Conservation (phyloP, 2,797 vertebrate species). For the Gobio occitaniae region DNA sequence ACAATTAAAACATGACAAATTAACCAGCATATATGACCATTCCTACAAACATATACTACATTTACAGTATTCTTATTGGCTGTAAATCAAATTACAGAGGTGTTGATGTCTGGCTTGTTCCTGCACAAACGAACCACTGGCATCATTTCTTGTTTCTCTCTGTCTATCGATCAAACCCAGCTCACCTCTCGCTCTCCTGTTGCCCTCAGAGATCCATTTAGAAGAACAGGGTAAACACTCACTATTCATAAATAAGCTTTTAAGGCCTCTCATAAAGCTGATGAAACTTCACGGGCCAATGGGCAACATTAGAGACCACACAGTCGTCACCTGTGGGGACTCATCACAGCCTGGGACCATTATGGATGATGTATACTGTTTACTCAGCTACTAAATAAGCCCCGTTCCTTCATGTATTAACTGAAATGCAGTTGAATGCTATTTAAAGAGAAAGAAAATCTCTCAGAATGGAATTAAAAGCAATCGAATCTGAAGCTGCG, state of each 20-base stretch:
- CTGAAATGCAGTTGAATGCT: constrained; percentile 42
- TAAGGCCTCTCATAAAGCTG: constrained; percentile 76
- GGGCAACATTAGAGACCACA: constrained; percentile 67
- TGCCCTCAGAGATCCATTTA: constrained; percentile 69
- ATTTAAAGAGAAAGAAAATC: constrained; percentile 33
- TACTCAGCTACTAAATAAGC: constrained; percentile 42
- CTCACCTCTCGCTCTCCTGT: constrained; percentile 48
- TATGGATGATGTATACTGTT: constrained; percentile 26
- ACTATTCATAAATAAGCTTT: constrained; percentile 77
- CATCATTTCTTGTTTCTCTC: constrained; percentile 28
- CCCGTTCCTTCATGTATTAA: constrained; percentile 28
- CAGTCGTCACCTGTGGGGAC: constrained; percentile 53
- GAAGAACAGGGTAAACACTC: constrained; percentile 75
- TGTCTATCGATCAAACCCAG: constrained; percentile 14
- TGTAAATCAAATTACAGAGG: not conserved
- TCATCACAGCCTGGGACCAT: constrained; percentile 36
- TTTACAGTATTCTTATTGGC: not conserved
- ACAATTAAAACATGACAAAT: not conserved
- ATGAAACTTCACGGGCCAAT: constrained; percentile 70
- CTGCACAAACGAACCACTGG: not conserved
- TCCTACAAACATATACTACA: not conserved
- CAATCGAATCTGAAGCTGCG: constrained; percentile 23
- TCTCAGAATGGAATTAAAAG: constrained; percentile 46
- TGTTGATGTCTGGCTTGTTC: not conserved
- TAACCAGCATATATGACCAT: not conserved